These are phyloP conservation scores for Drosophila mimetica DNA, from an alignment of 2,888 invertebrate species.

Conservation along the genomic window DNA sequence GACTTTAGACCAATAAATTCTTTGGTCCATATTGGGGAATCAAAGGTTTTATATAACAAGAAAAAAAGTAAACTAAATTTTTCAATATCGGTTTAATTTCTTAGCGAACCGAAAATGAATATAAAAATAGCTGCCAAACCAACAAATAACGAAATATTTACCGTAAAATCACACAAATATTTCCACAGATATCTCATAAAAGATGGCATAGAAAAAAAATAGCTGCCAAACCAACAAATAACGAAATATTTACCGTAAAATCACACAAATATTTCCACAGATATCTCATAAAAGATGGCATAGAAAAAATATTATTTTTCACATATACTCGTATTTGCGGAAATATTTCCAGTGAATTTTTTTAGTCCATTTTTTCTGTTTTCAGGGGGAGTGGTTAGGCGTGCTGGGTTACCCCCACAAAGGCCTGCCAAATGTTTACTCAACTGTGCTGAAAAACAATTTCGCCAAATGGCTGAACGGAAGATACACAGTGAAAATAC, in stretches of 20 bases:
- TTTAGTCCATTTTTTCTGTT: constrained; percentile 32
- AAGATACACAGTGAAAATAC: constrained; percentile 21
- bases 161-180: constrained; percentile 26
- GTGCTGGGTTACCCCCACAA: constrained; percentile 6
- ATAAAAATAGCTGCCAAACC: constrained; percentile 17
- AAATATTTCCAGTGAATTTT: constrained; percentile 21
- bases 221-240: background rate
- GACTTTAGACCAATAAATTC: too few relatives aligned
- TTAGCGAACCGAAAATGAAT: background rate
- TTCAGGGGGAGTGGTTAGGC: background rate
- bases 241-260: constrained; percentile 27
- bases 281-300: background rate
- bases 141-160: constrained; percentile 21
- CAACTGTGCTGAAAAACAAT: constrained; percentile 83
- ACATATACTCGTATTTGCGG: constrained; percentile 24
- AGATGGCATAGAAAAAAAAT: constrained; percentile 7
- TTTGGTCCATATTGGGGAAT: background rate
- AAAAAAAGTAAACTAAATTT: constrained; percentile 17
- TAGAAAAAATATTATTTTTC: constrained; percentile 32
- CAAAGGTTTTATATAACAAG: background rate
- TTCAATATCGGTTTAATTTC: constrained; percentile 12
- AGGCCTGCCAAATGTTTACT: constrained; percentile 75
- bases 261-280: constrained; percentile 25
- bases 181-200: constrained; percentile 10
- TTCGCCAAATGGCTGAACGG: constrained; percentile 75